Percentiles rank a stretch among this genome's conserved stretches.
Conservation (phyloP, 2,797 vertebrate species). For the Alcedo atthis region DNA sequence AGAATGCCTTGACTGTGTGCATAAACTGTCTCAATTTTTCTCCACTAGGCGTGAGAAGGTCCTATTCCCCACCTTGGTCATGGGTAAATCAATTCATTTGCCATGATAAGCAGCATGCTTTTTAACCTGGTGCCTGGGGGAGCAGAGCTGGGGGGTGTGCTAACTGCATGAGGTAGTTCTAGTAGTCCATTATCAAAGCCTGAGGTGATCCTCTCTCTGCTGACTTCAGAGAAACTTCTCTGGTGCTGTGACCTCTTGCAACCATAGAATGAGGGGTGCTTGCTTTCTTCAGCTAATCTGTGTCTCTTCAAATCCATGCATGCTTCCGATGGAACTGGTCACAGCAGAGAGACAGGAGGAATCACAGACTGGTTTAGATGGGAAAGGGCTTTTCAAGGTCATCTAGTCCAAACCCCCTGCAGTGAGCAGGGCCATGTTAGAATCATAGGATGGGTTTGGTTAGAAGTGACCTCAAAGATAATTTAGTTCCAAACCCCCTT, state of each 20-base stretch:
- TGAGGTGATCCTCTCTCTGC: background rate
- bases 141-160: constrained; percentile 1
- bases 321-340: background rate
- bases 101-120: constrained; percentile 59
- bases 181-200: background rate
- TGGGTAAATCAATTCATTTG: constrained; percentile 84
- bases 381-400: background rate
- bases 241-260: constrained; percentile 10
- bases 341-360: background rate
- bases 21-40: constrained; percentile 71
- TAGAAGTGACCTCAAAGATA: background rate
- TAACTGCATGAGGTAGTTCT: constrained; percentile 74
- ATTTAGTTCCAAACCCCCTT: background rate
- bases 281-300: background rate
- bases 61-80: constrained; percentile 82
- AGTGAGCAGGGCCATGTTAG: background rate
- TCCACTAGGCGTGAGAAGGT: constrained; percentile 82
- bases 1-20: constrained; percentile 32
- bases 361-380: background rate
- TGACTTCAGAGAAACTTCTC: background rate
- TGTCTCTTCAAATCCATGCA: background rate
- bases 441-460: background rate
- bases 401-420: background rate
- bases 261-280: background rate
- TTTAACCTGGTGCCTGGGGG: constrained; percentile 62